Evolutionary conservation across 2,888 invertebrate species (phyloP).

Genomic region (Drosophila mimica): DNA sequence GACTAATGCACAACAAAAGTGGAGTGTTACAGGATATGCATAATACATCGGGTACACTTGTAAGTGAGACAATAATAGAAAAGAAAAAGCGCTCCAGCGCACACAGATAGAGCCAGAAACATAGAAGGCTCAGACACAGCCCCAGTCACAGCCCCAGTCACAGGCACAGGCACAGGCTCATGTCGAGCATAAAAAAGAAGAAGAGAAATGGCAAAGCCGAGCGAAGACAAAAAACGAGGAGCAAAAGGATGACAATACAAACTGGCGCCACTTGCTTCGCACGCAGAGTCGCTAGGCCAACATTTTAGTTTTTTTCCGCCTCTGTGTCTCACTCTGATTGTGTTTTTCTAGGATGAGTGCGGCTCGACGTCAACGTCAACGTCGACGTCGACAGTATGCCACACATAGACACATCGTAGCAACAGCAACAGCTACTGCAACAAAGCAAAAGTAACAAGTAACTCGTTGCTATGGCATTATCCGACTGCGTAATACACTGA

Average conservation of each 20-base stretch:
- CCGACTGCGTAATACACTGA: conserved; percentile 4
- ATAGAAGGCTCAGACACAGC: conserved; percentile 22
- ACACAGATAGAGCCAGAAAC: conserved; percentile 19
- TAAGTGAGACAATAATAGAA: conserved; percentile 80
- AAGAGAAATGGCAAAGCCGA: conserved; percentile 44
- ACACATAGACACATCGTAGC: conserved; percentile 26
- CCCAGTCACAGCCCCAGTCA: conserved; percentile 15
- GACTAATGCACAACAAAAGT: conserved; percentile 82
- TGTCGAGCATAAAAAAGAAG: conserved; percentile 15
- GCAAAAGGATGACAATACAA: conserved; percentile 79
- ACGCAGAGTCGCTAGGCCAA: conserved; percentile 79
- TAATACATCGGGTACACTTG: conserved; percentile 81
- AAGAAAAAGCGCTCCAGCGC: conserved; percentile 72
- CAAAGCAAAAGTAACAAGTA: conserved; percentile 13
- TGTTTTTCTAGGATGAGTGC: conserved; percentile 51
- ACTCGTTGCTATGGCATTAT: neutral
- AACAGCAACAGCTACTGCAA: conserved; percentile 18
- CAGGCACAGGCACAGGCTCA: conserved; percentile 14
- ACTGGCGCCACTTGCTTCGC: conserved; percentile 74
- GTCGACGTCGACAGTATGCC: conserved; percentile 68
- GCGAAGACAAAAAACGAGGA: conserved; percentile 58
- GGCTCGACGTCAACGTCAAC: conserved; percentile 56
- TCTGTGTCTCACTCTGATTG: neutral
- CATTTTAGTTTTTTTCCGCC: conserved; percentile 48
- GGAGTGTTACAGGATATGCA: conserved; percentile 82